These are phyloP conservation scores for Microcaecilia unicolor DNA, from an alignment of 2,797 vertebrate genomes.

Conservation along the genomic window DNA sequence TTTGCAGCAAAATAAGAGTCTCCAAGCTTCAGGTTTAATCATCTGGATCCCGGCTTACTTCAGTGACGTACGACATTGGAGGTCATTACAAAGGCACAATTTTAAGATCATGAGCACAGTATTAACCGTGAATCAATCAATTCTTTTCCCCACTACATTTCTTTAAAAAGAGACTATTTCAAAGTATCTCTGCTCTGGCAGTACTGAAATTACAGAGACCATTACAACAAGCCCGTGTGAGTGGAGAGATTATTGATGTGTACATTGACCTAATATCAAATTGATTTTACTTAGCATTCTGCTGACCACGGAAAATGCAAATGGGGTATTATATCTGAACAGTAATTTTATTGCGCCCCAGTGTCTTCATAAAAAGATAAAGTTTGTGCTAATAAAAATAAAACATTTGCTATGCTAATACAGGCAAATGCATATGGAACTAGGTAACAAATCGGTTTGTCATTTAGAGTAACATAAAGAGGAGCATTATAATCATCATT, in stretches of 20 bases:
- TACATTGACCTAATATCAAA: constrained; percentile 83
- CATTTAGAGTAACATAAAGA: constrained; percentile 59
- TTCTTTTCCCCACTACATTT: constrained; percentile 13
- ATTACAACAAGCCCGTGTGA: constrained; percentile 55
- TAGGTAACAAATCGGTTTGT: constrained; percentile 67
- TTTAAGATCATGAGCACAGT: constrained; percentile 13
- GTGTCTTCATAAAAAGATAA: constrained; percentile 60
- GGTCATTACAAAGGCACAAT: constrained; percentile 6
- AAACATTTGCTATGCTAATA: constrained; percentile 59
- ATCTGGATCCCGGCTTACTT: too few species aligned
- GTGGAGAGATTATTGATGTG: constrained; percentile 68
- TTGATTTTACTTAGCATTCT: constrained; percentile 69
- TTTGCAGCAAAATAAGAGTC: too few species aligned
- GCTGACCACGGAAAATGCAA: constrained; percentile 87
- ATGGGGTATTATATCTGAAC: constrained; percentile 76
- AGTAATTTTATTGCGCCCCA: constrained; percentile 70
- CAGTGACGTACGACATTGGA: constrained; percentile 7
- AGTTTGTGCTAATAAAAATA: constrained; percentile 73
- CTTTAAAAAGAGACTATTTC: constrained; percentile 31
- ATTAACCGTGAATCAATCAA: constrained; percentile 16
- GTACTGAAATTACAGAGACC: constrained; percentile 38
- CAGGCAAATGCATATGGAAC: constrained; percentile 62
- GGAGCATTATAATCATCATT: constrained; percentile 60
- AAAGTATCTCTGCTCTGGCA: constrained; percentile 27
- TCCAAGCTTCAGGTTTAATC: too few species aligned